A percentile compares a stretch with the other conserved stretches of the same genome.
Evolutionary conservation across 30 jellyfish, hydroid and myxozoan species (phyloP).

Genomic region (Nemopilema nomurai): DNA sequence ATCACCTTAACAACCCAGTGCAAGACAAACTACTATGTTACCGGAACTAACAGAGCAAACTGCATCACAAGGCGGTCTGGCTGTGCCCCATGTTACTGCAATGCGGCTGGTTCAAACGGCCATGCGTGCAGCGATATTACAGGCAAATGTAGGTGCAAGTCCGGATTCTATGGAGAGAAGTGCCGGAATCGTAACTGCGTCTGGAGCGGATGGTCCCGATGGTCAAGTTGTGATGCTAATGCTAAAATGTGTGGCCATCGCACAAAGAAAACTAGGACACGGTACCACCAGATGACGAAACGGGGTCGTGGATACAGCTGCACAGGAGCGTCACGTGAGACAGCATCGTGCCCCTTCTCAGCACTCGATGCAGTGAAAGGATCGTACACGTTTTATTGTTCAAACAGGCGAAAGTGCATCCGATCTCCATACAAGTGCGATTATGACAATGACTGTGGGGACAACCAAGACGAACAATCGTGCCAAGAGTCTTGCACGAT

Average conservation of each 20-base stretch:
- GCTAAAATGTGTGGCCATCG: slow-evolving; percentile 23
- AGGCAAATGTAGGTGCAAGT: slow-evolving; percentile 45
- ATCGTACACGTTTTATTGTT: slow-evolving; percentile 32
- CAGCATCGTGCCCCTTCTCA: not conserved
- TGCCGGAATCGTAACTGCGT: slow-evolving; percentile 39
- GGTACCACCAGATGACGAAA: not conserved
- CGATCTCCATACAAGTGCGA: slow-evolving; percentile 9
- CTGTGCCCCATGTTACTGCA: slow-evolving; percentile 42
- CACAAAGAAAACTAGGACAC: not conserved
- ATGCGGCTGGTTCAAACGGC: slow-evolving; percentile 29
- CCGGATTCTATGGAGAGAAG: slow-evolving; percentile 39
- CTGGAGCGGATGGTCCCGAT: slow-evolving; percentile 34
- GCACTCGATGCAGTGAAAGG: not conserved
- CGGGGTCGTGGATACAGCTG: not conserved
- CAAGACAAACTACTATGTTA: slow-evolving; percentile 13
- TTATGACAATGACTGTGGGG: slow-evolving; percentile 65
- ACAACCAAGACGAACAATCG: slow-evolving; percentile 26
- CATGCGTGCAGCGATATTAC: slow-evolving; percentile 4
- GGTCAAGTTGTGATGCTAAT: not conserved
- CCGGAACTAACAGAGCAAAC: slow-evolving; percentile 17
- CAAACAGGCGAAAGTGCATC: slow-evolving; percentile 36
- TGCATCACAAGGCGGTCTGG: slow-evolving; percentile 25
- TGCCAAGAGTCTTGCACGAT: slow-evolving; percentile 19
- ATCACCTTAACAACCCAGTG: slow-evolving; percentile 32
- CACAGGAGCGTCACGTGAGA: not conserved